Percentiles rank a stretch among this genome's conserved stretches.
These are phyloP conservation scores for Drosophila infuscata DNA, from an alignment of 2,888 invertebrate genomes.

Conservation along the genomic window DNA sequence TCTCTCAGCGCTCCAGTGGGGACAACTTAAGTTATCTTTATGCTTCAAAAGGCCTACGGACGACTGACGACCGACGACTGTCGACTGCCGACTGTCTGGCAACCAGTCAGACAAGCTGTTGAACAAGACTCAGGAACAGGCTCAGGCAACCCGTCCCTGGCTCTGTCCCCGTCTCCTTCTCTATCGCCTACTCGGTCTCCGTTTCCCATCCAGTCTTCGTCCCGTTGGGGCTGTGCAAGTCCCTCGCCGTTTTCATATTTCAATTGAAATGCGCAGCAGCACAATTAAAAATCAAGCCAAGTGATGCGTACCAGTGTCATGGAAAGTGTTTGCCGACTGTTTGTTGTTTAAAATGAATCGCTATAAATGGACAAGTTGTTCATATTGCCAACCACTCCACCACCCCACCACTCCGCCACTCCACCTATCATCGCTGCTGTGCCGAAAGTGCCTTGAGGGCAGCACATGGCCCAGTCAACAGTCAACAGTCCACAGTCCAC, in stretches of 20 bases:
- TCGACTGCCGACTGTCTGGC: slow-evolving; percentile 45
- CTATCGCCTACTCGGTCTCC: slow-evolving; percentile 1
- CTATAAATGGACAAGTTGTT: slow-evolving; percentile 67
- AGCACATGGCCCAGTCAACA: slow-evolving; percentile 64
- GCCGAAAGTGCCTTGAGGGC: slow-evolving; percentile 50
- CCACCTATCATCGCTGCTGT: slow-evolving; percentile 9
- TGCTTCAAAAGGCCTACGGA: slow-evolving; percentile 71
- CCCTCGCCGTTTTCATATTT: slow-evolving; percentile 58
- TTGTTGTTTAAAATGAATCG: slow-evolving; percentile 66
- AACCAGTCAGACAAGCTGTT: slow-evolving; percentile 61
- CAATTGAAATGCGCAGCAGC: slow-evolving; percentile 69
- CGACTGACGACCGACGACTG: slow-evolving; percentile 33
- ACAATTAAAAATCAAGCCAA: slow-evolving; percentile 70
- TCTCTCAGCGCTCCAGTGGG: slow-evolving; percentile 53
- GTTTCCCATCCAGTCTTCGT: slow-evolving; percentile 31
- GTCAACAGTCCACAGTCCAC: slow-evolving; percentile 47
- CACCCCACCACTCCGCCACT: too few relatives aligned
- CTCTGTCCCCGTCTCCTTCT: neutral
- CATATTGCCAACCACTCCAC: slow-evolving; percentile 3
- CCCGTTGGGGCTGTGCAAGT: slow-evolving; percentile 36
- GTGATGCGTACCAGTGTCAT: slow-evolving; percentile 62
- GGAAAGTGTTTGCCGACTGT: slow-evolving; percentile 63
- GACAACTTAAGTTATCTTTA: slow-evolving; percentile 73
- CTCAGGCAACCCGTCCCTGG: slow-evolving; percentile 8
- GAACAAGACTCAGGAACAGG: slow-evolving; percentile 30